Percentiles rank a stretch among this genome's conserved stretches.
phyloP scores from a whole-genome alignment of 2,888 invertebrate species.

The Luffia ferchaultella region DNA sequence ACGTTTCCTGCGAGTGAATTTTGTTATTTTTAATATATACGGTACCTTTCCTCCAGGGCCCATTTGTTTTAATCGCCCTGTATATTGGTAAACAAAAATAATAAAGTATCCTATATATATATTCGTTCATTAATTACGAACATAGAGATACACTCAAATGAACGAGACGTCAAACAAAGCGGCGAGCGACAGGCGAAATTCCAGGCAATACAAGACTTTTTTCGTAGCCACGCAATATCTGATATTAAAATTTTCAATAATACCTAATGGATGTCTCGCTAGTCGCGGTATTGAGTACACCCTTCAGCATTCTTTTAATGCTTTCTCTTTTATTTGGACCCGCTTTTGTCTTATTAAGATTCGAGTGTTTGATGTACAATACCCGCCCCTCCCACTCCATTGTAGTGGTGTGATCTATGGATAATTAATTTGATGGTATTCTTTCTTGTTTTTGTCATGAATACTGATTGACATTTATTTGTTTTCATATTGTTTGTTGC shows the following conservation, averaged over 20 bases:
- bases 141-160: background rate
- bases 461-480: no score
- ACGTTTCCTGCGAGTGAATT: no score
- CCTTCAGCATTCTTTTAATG: slow-evolving; percentile 27
- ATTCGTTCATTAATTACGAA: background rate
- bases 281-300: slow-evolving; percentile 38
- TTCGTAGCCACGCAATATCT: slow-evolving; percentile 41
- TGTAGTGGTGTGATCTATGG: background rate
- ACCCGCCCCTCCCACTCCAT: slow-evolving; percentile 17
- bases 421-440: background rate
- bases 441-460: background rate
- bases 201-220: background rate
- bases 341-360: slow-evolving; percentile 38
- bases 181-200: slow-evolving; percentile 19
- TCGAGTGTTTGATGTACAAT: slow-evolving; percentile 41
- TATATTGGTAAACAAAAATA: no score
- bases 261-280: slow-evolving; percentile 60
- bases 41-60: no score
- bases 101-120: no score
- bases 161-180: background rate
- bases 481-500: no score
- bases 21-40: no score
- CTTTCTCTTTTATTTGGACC: slow-evolving; percentile 1
- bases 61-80: no score
- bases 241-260: slow-evolving; percentile 68